These are phyloP conservation scores for Pseudomyrmex concolor DNA, from an alignment of 1,140 invertebrate genomes.

Conservation along the genomic window DNA sequence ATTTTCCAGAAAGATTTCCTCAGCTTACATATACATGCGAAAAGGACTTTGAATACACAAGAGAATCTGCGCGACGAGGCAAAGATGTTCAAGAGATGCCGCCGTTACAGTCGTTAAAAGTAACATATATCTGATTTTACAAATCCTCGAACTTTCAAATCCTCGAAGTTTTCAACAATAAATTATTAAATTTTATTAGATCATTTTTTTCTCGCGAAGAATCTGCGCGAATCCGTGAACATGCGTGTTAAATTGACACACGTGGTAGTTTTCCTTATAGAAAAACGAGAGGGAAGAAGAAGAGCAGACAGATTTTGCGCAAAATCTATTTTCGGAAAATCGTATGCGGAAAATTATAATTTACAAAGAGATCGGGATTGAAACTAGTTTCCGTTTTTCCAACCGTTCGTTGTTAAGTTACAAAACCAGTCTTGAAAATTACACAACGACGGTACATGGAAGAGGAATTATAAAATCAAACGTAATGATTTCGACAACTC, in stretches of 20 bases:
- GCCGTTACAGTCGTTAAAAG: slow-evolving; percentile 24
- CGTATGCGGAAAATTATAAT: no score
- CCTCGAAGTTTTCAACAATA: slow-evolving; percentile 45
- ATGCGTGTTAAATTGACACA: no score
- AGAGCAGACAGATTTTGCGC: no score
- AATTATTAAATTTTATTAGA: neutral
- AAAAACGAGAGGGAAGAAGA: no score
- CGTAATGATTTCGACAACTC: slow-evolving; percentile 18
- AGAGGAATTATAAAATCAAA: neutral
- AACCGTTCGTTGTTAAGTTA: no score
- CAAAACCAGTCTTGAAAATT: neutral
- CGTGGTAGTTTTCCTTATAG: no score
- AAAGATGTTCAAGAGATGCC: slow-evolving; percentile 39
- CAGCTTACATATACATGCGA: slow-evolving; percentile 50
- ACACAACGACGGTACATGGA: no score
- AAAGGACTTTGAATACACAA: slow-evolving; percentile 40
- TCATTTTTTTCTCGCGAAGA: neutral
- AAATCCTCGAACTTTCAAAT: slow-evolving; percentile 52
- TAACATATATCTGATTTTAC: slow-evolving; percentile 60
- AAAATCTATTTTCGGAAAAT: no score
- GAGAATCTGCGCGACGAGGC: slow-evolving; percentile 49
- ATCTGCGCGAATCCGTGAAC: neutral
- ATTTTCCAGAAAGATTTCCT: slow-evolving; percentile 43
- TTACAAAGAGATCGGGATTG: no score
- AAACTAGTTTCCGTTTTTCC: no score